A percentile compares a stretch with the other conserved stretches of the same genome.
Evolutionary conservation across 2,113 vertebrate species (phyloP).

Genomic region (Hyaena hyaena): DNA sequence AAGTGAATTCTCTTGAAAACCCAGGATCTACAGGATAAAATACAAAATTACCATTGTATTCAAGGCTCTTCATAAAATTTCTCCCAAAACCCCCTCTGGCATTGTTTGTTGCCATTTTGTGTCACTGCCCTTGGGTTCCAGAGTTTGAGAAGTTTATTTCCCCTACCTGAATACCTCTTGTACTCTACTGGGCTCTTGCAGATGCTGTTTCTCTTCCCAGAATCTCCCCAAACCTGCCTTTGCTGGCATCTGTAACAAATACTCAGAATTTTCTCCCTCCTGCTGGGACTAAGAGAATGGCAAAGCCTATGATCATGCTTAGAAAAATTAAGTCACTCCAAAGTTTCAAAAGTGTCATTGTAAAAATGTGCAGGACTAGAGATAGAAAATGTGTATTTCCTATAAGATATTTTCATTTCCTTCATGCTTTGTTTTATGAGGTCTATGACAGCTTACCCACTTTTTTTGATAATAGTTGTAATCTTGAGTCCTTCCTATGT

Average conservation of each 20-base stretch:
- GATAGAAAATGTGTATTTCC: background rate
- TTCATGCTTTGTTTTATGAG: background rate
- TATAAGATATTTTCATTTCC: background rate
- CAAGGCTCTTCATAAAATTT: background rate
- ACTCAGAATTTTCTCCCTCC: background rate
- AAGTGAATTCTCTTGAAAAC: background rate
- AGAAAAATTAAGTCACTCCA: background rate
- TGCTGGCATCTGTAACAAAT: background rate
- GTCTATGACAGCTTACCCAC: background rate
- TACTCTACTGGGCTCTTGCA: background rate
- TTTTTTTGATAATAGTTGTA: conserved; percentile 5
- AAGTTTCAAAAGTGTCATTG: background rate
- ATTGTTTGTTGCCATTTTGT: background rate
- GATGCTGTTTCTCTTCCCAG: background rate
- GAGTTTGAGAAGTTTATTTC: background rate
- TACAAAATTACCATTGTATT: background rate
- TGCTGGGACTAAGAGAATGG: background rate
- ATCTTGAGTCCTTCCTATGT: background rate
- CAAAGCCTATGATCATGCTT: background rate
- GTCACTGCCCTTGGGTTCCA: background rate
- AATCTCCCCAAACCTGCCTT: background rate
- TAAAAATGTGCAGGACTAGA: background rate
- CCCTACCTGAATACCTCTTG: background rate
- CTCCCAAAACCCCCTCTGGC: too few relatives aligned
- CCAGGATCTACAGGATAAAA: background rate